Evolutionary conservation across 2,797 vertebrate genomes (phyloP).

Genomic region (Microchirus variegatus): DNA sequence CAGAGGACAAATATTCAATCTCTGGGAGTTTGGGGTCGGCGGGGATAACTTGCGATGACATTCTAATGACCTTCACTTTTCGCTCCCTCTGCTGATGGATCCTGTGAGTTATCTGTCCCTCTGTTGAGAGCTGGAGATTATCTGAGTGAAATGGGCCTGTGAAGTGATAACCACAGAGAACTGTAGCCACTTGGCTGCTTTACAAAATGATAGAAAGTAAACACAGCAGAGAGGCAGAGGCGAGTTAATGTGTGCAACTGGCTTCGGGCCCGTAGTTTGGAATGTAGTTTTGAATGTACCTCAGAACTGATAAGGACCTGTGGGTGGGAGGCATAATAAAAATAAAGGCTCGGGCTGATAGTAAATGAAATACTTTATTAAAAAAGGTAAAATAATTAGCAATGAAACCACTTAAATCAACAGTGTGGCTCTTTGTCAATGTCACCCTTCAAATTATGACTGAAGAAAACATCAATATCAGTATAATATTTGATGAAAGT

Average conservation of each 20-base stretch:
- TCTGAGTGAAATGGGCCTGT: constrained; percentile 75
- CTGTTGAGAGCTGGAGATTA: constrained; percentile 80
- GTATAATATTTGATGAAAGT: too few species aligned
- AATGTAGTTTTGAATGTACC: constrained; percentile 65
- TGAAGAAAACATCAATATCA: not conserved
- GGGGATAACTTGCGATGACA: constrained; percentile 78
- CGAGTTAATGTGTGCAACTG: constrained; percentile 62
- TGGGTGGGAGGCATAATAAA: constrained; percentile 57
- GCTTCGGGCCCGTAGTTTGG: constrained; percentile 73
- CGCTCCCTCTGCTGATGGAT: constrained; percentile 77
- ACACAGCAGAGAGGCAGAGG: constrained; percentile 38
- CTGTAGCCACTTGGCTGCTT: constrained; percentile 73
- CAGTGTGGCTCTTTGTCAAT: not conserved
- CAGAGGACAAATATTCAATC: constrained; percentile 63
- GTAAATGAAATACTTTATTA: constrained; percentile 53
- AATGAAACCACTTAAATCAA: constrained; percentile 6
- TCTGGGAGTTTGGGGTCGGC: constrained; percentile 52
- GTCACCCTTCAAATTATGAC: not conserved
- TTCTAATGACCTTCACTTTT: constrained; percentile 83
- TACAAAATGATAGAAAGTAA: constrained; percentile 70
- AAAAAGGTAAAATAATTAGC: constrained; percentile 24
- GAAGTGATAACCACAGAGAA: constrained; percentile 78
- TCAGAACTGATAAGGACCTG: constrained; percentile 61
- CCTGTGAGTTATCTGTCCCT: constrained; percentile 70
- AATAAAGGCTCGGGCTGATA: constrained; percentile 39